Base-by-base conservation (phyloP, 2,113 vertebrate genomes). In the Planiliza haematocheilus region DNA sequence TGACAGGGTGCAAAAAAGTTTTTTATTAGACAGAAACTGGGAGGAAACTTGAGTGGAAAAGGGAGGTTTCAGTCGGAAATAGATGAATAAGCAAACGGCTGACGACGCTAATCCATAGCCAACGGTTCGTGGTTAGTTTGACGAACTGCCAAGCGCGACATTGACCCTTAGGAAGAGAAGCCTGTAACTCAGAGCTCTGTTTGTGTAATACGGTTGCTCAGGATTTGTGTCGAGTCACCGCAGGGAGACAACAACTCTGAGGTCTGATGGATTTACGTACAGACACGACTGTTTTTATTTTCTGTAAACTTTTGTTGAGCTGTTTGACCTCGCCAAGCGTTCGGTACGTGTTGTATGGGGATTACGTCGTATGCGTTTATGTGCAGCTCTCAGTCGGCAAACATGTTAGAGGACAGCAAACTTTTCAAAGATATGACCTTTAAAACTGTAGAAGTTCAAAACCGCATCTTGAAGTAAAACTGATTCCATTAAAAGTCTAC, bases 1-100 rank as follows among this genome's bases (percentile, higher is more conserved):
- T 63, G 39, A 51, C 7, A 21, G 41, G 38, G 36, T 63, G 18
- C 9, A 55, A 49, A 38, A 66, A 56, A 8, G 2, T 16, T 75
- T 58, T n/a, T 50, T 17, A 41, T 45, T 61, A 21, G 48, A n/a
- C 12, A 46, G 20, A 14, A 6, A 41, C 49, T 77, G 9, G 6
- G 41, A 20, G 20, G 42, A 12, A 62, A 36, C 49, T 14, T 17
- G 2, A 51, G 24, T 30, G 42, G 37, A 57, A 62, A 67, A 38
- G 11, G 46, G 7, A 57, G 30, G 55, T 67, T 10, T 70, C 10
- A 43, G 7, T 13, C 11, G 7, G 10, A 57, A 16, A 21, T 30
- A 30, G 8, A 18, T 30, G 24, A 30, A 56, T 7, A 16, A 11
- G 18, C 24, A 45, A 67, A 62, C 9, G 30, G 18, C 34, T 55